Base-by-base conservation (phyloP, 2,797 vertebrate genomes). In the Rallus crepitans region DNA sequence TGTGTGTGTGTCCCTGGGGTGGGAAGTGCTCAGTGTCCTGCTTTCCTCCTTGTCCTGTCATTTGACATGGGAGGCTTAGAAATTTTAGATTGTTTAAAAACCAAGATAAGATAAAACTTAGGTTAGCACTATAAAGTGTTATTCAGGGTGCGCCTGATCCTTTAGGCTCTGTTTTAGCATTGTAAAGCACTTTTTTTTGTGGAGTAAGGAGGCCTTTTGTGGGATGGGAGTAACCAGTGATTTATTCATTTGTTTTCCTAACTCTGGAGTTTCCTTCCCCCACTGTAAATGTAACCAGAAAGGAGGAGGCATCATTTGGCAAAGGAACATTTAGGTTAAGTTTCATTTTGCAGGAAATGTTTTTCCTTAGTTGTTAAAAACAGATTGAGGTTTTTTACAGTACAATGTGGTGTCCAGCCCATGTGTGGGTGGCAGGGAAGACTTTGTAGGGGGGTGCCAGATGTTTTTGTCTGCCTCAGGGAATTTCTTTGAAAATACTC, bases 341-440 rank as follows among this genome's bases (percentile, higher is more conserved):
- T 91, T 96, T 93, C 20, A 0, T 82, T 96, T 86, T 83, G 57
- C 79, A 0, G 3, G 91, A 93, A 96, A 79, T 90, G 72, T 63
- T 96, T 94, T 89, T 53, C 42, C 63, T 56, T 63, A 87, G 84
- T 56, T 90, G 55, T 90, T 93, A 86, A 93, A 93, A 95, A 89
- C 77, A 93, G 70, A 87, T n/a, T 79, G 85, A 73, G 70, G 63
- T 30, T 94, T 93, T 88, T 90, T 56, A 94, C 79, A 88, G 92
- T 60, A 78, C 57, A 85, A 15, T 79, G 91, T 90, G 35, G 66
- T 90, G 91, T 94, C 90, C 89, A 94, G 77, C 53, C 76, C 77
- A 30, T 73, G 59, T 66, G 94, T 94, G 92, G 94, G 94, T 90
- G 76, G 85, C 60, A 80, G 60, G 37, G 79, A 94, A 78, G 45